A percentile compares a stretch with the other conserved stretches of the same genome.
Evolutionary conservation across 2,797 vertebrate genomes (phyloP).

Genomic region (Catamblyrhynchus diadema): DNA sequence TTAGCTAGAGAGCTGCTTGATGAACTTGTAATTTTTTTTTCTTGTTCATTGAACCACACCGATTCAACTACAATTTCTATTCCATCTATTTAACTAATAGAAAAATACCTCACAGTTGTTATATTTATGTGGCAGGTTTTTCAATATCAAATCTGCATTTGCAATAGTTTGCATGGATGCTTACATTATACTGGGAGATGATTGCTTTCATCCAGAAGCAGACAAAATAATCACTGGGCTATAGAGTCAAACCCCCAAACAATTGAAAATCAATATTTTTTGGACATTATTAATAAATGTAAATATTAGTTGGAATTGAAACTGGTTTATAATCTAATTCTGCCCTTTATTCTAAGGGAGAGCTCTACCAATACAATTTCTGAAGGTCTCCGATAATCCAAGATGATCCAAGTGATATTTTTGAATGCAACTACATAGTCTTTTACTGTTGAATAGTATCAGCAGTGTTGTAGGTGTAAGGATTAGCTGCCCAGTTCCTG

Average conservation of each 20-base stretch:
- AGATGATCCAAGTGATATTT: background rate
- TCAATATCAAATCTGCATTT: background rate
- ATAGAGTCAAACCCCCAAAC: background rate
- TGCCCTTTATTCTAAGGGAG: background rate
- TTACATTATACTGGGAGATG: background rate
- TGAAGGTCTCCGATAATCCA: background rate
- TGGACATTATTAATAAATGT: background rate
- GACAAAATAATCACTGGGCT: background rate
- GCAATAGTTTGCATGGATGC: background rate
- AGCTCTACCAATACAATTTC: background rate
- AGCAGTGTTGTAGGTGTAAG: background rate
- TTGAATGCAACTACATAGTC: background rate
- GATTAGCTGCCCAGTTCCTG: fast-evolving
- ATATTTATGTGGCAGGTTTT: background rate
- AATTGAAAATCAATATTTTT: background rate
- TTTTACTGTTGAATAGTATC: background rate
- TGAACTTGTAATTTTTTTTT: background rate
- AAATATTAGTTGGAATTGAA: background rate
- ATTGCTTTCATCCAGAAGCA: background rate
- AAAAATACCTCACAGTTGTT: background rate
- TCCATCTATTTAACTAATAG: background rate
- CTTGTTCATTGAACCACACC: background rate
- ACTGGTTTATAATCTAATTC: background rate
- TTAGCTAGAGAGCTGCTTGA: background rate
- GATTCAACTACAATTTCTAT: background rate